Base-by-base conservation (phyloP, 2,888 invertebrate genomes). In the Gonocerus acuteangulatus region DNA sequence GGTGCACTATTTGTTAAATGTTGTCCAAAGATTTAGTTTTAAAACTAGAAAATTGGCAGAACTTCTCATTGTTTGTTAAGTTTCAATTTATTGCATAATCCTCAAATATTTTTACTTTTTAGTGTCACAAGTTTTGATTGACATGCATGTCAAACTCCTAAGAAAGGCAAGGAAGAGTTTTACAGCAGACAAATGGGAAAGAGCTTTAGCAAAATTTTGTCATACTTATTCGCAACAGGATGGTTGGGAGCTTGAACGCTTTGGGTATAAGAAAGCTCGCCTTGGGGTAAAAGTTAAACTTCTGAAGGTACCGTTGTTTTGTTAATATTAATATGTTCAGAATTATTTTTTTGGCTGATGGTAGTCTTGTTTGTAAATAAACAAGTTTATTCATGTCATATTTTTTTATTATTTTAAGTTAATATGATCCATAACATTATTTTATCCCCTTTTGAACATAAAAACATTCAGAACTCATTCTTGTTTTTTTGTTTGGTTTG, bases 161-260 rank as follows among this genome's bases (percentile, higher is more conserved):
- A 83, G 96, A 69, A 89, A 89, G 75, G 85, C 88, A 60, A 81
- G 87, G 63, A 89, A 88, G 75, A 85, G 85, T 45, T 88, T 91
- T 39, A 83, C 86, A 65, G 81, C 83, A 67, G 91, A 91, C 71
- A 85, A 86, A 75, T 96, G 95, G 95, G 95, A 96, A 76, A 83
- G 84, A 71, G 84, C 86, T 57, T 74, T 95, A 69, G 85, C 90
- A 63, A 95, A 90, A 79, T 91, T 95, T 76, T 92, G 93, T 74
- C 90, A 93, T 73, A 84, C 85, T 52, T 92, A 92, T 71, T 87
- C 86, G 67, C 86, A 87, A 67, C 88, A 92, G 72, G 95, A 95
- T 80, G 94, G 90, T 61, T 94, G 94, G 94, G 95, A 95, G 78
- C 80, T 96, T 61, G 95, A 95, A 75, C 81, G 94, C 68, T 94